A percentile compares a stretch with the other conserved stretches of the same genome.
phyloP scores from a whole-genome alignment of 2,797 vertebrate genomes.

The Pangasius larnaudii region DNA sequence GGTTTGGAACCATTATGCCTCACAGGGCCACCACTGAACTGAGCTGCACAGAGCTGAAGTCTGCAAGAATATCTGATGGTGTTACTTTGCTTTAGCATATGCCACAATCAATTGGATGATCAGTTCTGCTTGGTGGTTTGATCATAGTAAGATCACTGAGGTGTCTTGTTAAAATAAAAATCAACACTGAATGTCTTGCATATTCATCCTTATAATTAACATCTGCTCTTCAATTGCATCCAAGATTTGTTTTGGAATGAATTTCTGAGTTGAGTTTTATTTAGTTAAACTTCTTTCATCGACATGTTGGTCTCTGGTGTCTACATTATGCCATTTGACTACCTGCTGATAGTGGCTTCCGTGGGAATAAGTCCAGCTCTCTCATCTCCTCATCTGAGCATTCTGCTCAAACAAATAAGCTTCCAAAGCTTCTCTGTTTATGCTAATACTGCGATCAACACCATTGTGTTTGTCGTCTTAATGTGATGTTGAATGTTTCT shows the following conservation, averaged over 20 bases:
- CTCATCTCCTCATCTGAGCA: neutral
- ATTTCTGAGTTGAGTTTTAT: neutral
- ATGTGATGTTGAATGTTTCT: neutral
- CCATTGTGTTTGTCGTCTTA: neutral
- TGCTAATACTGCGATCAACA: neutral
- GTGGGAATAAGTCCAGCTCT: neutral
- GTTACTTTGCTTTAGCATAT: neutral
- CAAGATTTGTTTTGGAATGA: neutral
- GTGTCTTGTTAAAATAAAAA: neutral
- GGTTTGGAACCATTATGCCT: conserved; percentile 66
- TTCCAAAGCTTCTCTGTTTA: neutral
- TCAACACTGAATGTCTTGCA: neutral
- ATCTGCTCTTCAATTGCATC: neutral
- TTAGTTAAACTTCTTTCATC: neutral
- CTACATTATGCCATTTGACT: neutral
- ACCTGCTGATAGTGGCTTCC: neutral
- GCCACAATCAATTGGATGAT: neutral
- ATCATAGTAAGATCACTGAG: neutral
- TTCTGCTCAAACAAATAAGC: neutral
- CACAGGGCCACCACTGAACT: conserved; percentile 16
- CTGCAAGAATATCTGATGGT: neutral
- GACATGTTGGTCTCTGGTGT: neutral
- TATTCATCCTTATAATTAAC: neutral
- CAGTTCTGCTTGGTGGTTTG: neutral
- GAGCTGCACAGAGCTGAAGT: conserved; percentile 61